phyloP scores from a whole-genome alignment of 1,140 invertebrate genomes.

The Oppia nitens region DNA sequence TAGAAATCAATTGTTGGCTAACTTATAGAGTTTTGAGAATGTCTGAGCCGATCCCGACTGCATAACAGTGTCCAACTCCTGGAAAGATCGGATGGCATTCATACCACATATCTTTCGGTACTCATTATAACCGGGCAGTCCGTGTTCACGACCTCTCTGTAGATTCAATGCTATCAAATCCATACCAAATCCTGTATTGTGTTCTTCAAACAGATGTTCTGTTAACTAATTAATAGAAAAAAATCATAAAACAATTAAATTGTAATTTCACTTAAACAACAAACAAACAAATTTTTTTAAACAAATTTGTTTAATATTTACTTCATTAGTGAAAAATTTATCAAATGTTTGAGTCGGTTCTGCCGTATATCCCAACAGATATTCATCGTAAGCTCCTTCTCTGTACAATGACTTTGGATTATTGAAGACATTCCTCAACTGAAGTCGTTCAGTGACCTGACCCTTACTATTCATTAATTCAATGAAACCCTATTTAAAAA shows the following conservation, averaged over 20 bases:
- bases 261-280: constrained; percentile 15
- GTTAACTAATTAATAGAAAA: constrained; percentile 64
- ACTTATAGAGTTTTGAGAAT: constrained; percentile 14
- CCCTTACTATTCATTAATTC: constrained; percentile 11
- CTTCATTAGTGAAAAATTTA: constrained; percentile 44
- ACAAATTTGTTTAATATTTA: constrained; percentile 22
- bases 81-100: constrained; percentile 47
- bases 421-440: constrained; percentile 15
- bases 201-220: constrained; percentile 67
- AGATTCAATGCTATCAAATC: constrained; percentile 41
- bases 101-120: constrained; percentile 67
- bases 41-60: constrained; percentile 8
- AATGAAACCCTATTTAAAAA: constrained; percentile 17
- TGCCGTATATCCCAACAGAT: constrained; percentile 16
- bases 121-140: constrained; percentile 57
- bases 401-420: constrained; percentile 17
- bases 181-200: constrained; percentile 30
- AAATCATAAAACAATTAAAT: constrained; percentile 18
- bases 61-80: constrained; percentile 53
- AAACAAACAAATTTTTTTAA: not conserved
- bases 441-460: constrained; percentile 9
- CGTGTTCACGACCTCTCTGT: constrained; percentile 63
- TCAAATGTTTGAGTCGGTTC: constrained; percentile 44
- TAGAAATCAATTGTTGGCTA: constrained; percentile 31
- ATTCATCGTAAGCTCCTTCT: constrained; percentile 17